Evolutionary conservation across 2,113 vertebrate species (phyloP).

Genomic region (western clawed frog (Xenopus tropicalis)): DNA sequence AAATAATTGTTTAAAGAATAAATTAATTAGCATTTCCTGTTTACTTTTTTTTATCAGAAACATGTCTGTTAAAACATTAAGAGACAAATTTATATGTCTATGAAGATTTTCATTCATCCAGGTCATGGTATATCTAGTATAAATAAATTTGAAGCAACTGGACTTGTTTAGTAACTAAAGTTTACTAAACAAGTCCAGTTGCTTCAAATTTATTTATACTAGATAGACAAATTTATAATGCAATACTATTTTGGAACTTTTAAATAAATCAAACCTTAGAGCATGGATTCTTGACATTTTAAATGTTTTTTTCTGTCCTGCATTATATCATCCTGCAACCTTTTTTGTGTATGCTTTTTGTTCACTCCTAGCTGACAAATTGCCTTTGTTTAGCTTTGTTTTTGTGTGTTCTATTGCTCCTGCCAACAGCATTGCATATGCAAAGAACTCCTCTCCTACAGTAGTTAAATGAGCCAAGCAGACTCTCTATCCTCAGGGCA

Average conservation of each 20-base stretch:
- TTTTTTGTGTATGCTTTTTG: conserved; percentile 46
- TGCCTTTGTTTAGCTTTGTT: conserved; percentile 56
- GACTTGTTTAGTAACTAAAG: too few relatives aligned
- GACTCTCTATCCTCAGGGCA: conserved; percentile 55
- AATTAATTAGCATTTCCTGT: background rate
- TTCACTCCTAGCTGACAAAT: conserved; percentile 53
- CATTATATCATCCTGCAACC: conserved; percentile 43
- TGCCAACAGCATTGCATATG: conserved; percentile 58
- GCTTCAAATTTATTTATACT: too few relatives aligned
- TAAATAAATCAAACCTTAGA: conserved; percentile 9
- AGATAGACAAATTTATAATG: background rate
- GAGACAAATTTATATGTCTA: background rate
- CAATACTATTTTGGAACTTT: background rate
- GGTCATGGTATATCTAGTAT: too few relatives aligned
- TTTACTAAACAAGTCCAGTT: too few relatives aligned
- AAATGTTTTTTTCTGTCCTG: conserved; percentile 6
- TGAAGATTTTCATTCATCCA: too few relatives aligned
- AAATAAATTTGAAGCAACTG: too few relatives aligned
- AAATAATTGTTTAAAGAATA: too few relatives aligned
- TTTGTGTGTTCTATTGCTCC: conserved; percentile 52
- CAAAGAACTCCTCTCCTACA: conserved; percentile 54
- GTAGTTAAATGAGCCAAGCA: conserved; percentile 59
- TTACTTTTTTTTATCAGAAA: background rate
- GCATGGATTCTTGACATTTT: background rate
- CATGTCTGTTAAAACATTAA: background rate